Percentiles rank a stretch among this genome's conserved stretches.
Conservation (phyloP, 1,140 invertebrate species). For the Brachionus rotundiformis region DNA sequence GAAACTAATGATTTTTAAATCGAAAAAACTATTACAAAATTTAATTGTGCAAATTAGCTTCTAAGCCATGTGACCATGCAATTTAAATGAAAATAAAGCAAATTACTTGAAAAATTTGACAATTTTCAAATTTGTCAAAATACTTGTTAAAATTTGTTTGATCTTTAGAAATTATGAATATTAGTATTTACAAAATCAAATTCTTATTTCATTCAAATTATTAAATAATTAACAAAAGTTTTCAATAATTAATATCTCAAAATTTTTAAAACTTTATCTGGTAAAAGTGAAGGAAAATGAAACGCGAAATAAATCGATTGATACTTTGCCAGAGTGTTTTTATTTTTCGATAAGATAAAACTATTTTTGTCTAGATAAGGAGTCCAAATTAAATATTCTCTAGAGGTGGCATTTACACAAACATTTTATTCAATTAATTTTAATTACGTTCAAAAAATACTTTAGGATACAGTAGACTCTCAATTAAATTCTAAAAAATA, state of each 20-base stretch:
- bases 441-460: neutral
- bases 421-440: neutral
- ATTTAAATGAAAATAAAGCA: neutral
- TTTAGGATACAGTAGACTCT: neutral
- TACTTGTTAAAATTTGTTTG: neutral
- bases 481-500: neutral
- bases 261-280: too few relatives aligned
- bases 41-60: neutral
- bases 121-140: neutral
- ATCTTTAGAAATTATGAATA: neutral
- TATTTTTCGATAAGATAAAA: neutral
- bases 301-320: constrained; percentile 6
- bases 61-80: neutral
- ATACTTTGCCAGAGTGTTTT: neutral
- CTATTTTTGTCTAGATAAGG: constrained; percentile 9
- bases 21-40: constrained; percentile 15
- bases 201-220: neutral
- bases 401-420: neutral
- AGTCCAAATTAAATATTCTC: constrained; percentile 6
- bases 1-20: constrained; percentile 26
- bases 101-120: neutral
- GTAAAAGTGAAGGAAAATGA: neutral
- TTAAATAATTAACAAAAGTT: neutral
- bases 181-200: neutral
- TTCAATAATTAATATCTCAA: neutral